phyloP scores from a whole-genome alignment of 2,113 vertebrate species.

The Tetrax tetrax region DNA sequence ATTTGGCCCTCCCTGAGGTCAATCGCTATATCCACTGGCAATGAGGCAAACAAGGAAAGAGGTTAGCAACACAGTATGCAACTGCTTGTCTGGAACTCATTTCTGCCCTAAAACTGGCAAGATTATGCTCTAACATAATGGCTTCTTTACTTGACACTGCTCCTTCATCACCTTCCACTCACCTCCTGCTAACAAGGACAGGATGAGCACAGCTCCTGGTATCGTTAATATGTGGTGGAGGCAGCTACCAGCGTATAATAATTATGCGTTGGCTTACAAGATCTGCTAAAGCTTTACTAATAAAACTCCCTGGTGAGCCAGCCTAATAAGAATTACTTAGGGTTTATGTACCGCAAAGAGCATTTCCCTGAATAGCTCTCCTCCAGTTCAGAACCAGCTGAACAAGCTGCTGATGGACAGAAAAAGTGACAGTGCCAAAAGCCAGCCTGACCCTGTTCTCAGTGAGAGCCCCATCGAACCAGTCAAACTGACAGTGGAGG shows the following conservation, averaged over 20 bases:
- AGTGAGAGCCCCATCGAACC: neutral
- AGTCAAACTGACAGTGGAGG: neutral
- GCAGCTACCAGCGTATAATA: neutral
- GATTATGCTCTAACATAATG: neutral
- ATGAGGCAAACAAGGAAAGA: neutral
- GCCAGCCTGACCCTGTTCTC: neutral
- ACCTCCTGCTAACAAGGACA: neutral
- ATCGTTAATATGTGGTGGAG: neutral
- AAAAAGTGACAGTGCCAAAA: neutral
- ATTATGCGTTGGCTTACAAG: neutral
- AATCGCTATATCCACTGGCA: neutral
- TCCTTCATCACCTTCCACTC: neutral
- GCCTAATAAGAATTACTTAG: neutral
- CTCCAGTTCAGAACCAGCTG: neutral
- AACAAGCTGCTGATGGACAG: neutral
- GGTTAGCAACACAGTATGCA: neutral
- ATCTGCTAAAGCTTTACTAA: neutral
- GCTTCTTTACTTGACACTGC: neutral
- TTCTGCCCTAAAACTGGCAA: neutral
- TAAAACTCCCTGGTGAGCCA: neutral
- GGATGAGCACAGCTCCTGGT: neutral
- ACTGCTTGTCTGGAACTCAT: neutral
- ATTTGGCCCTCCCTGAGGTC: neutral
- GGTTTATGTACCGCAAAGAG: neutral
- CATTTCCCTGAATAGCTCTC: neutral